Conservation (phyloP, 1,140 invertebrate species). For the Ips typographus region DNA sequence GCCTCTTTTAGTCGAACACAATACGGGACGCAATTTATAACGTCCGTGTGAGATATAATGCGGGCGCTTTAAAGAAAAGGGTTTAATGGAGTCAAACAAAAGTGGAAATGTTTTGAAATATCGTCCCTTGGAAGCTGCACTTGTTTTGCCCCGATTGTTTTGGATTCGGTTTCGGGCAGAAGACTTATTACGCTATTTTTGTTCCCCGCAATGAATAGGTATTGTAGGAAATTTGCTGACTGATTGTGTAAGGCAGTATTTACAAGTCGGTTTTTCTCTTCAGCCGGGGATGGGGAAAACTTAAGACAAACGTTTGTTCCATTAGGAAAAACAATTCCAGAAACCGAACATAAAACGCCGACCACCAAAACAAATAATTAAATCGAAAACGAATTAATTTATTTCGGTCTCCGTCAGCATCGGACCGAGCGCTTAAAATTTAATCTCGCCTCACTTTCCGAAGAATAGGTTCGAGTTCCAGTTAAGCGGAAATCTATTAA, state of each 20-base stretch:
- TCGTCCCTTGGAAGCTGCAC: slow-evolving; percentile 32
- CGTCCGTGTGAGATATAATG: slow-evolving; percentile 35
- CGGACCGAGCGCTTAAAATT: slow-evolving; percentile 31
- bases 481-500: slow-evolving; percentile 39
- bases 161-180: slow-evolving; percentile 30
- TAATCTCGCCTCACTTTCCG: slow-evolving; percentile 27
- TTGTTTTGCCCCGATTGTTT: slow-evolving; percentile 35
- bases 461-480: slow-evolving; percentile 31
- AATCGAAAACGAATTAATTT: slow-evolving; percentile 33
- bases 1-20: slow-evolving; percentile 31
- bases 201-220: slow-evolving; percentile 17
- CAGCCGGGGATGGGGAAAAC: too few species aligned
- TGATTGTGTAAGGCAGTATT: not conserved
- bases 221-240: slow-evolving; percentile 25
- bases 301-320: too few species aligned
- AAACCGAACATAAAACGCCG: too few species aligned
- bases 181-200: slow-evolving; percentile 35
- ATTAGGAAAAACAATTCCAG: too few species aligned
- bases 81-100: slow-evolving; percentile 38
- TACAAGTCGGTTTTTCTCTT: not conserved
- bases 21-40: slow-evolving; percentile 33
- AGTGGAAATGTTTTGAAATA: slow-evolving; percentile 37
- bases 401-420: slow-evolving; percentile 22
- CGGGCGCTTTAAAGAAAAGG: slow-evolving; percentile 34
- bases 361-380: slow-evolving; percentile 7